A percentile compares a stretch with the other conserved stretches of the same genome.
Evolutionary conservation across 64 coral and sea anemone genomes (phyloP).

Genomic region (Actinia equina): DNA sequence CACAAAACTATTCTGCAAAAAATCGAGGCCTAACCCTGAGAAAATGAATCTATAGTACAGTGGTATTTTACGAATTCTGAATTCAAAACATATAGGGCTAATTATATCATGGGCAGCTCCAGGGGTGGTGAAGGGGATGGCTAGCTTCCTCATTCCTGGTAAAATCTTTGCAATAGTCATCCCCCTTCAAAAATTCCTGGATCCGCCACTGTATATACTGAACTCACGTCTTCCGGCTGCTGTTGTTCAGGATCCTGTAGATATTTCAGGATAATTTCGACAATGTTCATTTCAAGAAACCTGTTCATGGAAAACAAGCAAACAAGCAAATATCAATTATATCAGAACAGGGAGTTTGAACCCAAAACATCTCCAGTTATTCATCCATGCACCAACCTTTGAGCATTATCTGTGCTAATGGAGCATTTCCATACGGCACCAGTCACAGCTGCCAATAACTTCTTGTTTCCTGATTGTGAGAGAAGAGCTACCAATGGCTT

Average conservation of each 20-base stretch:
- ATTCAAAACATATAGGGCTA: too few species aligned
- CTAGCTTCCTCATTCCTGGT: too few species aligned
- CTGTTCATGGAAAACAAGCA: conserved; percentile 6
- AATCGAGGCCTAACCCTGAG: too few species aligned
- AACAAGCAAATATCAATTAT: not conserved
- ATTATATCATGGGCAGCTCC: too few species aligned
- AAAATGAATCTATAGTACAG: too few species aligned
- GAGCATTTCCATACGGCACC: conserved; percentile 96
- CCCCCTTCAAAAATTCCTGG: too few species aligned
- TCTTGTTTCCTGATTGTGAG: conserved; percentile 66
- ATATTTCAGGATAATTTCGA: conserved; percentile 44
- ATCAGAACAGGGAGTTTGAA: not conserved
- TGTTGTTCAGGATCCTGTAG: conserved; percentile 36
- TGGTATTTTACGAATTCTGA: too few species aligned
- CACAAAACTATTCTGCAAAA: too few species aligned
- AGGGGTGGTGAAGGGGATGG: too few species aligned
- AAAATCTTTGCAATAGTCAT: too few species aligned
- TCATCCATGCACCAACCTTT: conserved; percentile 26
- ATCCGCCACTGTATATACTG: not conserved
- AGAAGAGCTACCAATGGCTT: conserved; percentile 66
- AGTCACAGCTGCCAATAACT: conserved; percentile 64
- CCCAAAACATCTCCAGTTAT: not conserved
- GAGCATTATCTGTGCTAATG: conserved; percentile 57
- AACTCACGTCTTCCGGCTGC: conserved; percentile 47
- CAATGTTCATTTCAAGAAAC: conserved; percentile 35